phyloP scores from a whole-genome alignment of 2,797 vertebrate species.

The Philypnodon macrostomus region DNA sequence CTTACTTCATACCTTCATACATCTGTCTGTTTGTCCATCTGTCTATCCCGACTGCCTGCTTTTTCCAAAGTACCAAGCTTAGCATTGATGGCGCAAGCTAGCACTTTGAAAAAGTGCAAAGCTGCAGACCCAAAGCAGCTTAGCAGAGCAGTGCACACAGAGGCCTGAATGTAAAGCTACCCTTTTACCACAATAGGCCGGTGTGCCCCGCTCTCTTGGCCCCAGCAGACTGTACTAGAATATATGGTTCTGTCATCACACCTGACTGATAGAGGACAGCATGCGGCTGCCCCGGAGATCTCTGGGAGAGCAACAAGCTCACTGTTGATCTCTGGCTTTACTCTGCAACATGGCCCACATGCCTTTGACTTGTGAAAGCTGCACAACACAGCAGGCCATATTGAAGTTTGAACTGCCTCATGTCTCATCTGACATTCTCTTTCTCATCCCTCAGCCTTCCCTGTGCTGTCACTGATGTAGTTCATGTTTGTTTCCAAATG shows the following conservation, averaged over 20 bases:
- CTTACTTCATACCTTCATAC: constrained; percentile 26
- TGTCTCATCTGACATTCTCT: constrained; percentile 12
- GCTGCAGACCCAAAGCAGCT: constrained; percentile 70
- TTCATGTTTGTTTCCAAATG: constrained; percentile 16
- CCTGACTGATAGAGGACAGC: constrained; percentile 39
- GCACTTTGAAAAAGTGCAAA: constrained; percentile 70
- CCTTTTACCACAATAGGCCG: constrained; percentile 32
- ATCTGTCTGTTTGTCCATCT: constrained; percentile 11
- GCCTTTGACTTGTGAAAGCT: constrained; percentile 11
- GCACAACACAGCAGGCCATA: background rate
- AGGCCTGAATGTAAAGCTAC: constrained; percentile 45
- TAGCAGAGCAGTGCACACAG: constrained; percentile 53
- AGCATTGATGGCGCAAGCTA: constrained; percentile 54
- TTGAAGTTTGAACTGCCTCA: background rate
- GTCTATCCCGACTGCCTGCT: constrained; percentile 35
- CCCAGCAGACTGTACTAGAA: constrained; percentile 48
- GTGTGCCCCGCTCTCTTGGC: constrained; percentile 35
- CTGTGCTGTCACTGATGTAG: background rate
- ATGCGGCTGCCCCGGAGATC: constrained; percentile 31
- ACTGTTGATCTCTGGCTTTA: constrained; percentile 39
- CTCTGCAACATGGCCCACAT: constrained; percentile 14
- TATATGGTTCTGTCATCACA: constrained; percentile 57
- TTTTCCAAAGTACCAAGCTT: constrained; percentile 50
- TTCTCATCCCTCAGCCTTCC: background rate
- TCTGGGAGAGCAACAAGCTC: constrained; percentile 39